Base-by-base conservation (phyloP, 2,113 vertebrate species). In the Passerina amoena region DNA sequence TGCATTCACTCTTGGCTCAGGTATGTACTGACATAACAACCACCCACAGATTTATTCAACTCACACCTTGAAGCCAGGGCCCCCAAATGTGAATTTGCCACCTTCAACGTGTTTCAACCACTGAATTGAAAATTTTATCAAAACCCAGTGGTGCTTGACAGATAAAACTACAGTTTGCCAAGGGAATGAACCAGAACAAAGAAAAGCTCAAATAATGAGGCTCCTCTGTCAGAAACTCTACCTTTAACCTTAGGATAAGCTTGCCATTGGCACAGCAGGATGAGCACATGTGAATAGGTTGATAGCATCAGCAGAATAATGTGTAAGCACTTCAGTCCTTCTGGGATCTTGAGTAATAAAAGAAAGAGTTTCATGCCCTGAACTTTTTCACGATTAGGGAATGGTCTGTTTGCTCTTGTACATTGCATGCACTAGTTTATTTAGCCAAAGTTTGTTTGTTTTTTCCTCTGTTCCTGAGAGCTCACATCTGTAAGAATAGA, bases 401-500 rank as follows among this genome's bases (percentile, higher is more conserved):
- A 71, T 14, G 6, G 13, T 44, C 37, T 87, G 31, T 90, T 94
- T 95, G 61, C 1, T 4, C 28, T 88, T 42, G 25, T 38, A 69
- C 21, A 35, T 66, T 80, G 12, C 42, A 69, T 76, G 24, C 0
- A 5, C 12, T 56, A 1, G 0, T 91, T 94, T 91, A 50, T 80
- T 87, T 82, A 86, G 31, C 33, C 38, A 61, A 68, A 90, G 28
- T 65, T 91, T 95, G 8, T 70, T 96, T 96, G 51, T 71, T 84
- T 96, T 87, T 60, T 51, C 23, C 53, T 65, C 35, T 65, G 0
- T 70, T 86, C 71, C 44, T 56, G 22, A 86, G 72, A 83, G 30
- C 3, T 82, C 19, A 87, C 73, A 90, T 89, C 47, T 88, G 77
- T 53, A 88, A 60, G 65, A 37, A 33, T 19, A 72, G 40, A 51